phyloP scores from a whole-genome alignment of 2,113 vertebrate genomes.

The Aix galericulata region DNA sequence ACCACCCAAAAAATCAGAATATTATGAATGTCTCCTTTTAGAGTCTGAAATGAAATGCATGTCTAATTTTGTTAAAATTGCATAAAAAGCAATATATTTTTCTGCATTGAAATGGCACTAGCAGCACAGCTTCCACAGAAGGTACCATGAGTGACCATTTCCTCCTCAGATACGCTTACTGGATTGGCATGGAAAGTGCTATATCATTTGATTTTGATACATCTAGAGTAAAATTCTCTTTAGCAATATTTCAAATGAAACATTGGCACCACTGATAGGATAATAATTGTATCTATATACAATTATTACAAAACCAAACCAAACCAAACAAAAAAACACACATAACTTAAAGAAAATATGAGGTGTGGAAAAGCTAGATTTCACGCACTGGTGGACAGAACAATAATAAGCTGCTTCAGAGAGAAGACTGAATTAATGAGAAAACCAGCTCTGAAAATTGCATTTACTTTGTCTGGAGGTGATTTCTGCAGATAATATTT shows the following conservation, averaged over 20 bases:
- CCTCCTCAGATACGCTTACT: constrained; percentile 18
- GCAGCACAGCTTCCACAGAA: neutral
- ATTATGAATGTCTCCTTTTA: neutral
- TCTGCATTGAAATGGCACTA: constrained; percentile 35
- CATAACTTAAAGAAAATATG: neutral
- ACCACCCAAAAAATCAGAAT: neutral
- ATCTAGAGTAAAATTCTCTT: neutral
- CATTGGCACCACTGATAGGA: neutral
- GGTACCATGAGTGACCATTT: constrained; percentile 39
- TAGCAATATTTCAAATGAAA: constrained; percentile 45
- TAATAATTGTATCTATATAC: too few species aligned
- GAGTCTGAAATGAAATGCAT: neutral
- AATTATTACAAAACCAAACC: neutral
- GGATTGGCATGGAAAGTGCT: constrained; percentile 12
- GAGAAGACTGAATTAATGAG: neutral
- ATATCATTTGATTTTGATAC: neutral
- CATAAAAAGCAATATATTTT: constrained; percentile 23
- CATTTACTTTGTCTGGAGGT: neutral
- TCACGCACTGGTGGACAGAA: neutral
- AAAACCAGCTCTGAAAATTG: neutral
- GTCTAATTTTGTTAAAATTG: constrained; percentile 18
- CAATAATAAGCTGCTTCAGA: neutral
- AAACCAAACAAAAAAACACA: neutral
- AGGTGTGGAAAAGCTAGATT: neutral
- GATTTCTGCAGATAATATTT: neutral